Evolutionary conservation across 1,140 invertebrate genomes (phyloP).

Genomic region (Sinonovacula constricta): DNA sequence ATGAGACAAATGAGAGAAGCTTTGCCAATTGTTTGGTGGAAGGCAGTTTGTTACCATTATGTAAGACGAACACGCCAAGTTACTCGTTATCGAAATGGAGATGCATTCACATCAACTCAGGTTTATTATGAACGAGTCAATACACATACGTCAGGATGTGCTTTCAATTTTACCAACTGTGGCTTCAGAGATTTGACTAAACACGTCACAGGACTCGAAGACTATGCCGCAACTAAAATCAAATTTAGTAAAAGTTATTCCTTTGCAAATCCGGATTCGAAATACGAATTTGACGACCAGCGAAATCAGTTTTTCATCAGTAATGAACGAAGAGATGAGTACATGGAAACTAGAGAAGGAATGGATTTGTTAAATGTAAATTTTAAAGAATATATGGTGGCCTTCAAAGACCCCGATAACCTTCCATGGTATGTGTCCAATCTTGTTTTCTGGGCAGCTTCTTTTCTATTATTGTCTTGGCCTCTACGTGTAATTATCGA

Average conservation of each 20-base stretch:
- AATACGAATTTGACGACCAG: slow-evolving; percentile 91
- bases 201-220: slow-evolving; percentile 84
- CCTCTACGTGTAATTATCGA: slow-evolving; percentile 89
- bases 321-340: slow-evolving; percentile 89
- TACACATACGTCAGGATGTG: slow-evolving; percentile 87
- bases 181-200: slow-evolving; percentile 90
- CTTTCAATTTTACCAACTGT: slow-evolving; percentile 88
- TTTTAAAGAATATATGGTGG: slow-evolving; percentile 86
- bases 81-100: slow-evolving; percentile 88
- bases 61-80: slow-evolving; percentile 85
- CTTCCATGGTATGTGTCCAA: slow-evolving; percentile 83
- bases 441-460: slow-evolving; percentile 86
- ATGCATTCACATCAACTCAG: slow-evolving; percentile 89
- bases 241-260: slow-evolving; percentile 90
- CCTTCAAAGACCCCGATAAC: slow-evolving; percentile 83
- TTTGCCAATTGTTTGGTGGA: slow-evolving; percentile 92
- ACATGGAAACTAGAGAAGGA: slow-evolving; percentile 93
- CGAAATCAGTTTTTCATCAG: slow-evolving; percentile 89
- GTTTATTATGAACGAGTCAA: slow-evolving; percentile 92
- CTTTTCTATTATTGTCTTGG: slow-evolving; percentile 90
- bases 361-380: slow-evolving; percentile 85
- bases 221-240: slow-evolving; percentile 86
- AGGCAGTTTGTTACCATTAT: slow-evolving; percentile 92
- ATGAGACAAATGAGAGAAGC: slow-evolving; percentile 85
- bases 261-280: slow-evolving; percentile 88